Percentiles rank a stretch among this genome's conserved stretches.
These are phyloP conservation scores for Zosterops lateralis DNA, from an alignment of 2,113 vertebrate species.

Conservation along the genomic window DNA sequence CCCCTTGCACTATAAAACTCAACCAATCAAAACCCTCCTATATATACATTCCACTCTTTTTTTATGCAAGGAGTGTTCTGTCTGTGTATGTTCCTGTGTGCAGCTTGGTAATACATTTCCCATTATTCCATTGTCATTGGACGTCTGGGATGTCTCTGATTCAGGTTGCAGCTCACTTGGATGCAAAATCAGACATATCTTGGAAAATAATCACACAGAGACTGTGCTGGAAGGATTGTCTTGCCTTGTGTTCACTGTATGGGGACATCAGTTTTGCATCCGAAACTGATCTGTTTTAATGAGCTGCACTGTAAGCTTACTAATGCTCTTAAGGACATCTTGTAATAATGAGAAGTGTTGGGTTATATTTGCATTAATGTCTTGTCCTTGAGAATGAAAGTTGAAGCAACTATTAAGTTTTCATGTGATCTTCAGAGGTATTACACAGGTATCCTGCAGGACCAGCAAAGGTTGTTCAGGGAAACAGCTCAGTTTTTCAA, in stretches of 20 bases:
- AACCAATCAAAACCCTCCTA: neutral
- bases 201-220: neutral
- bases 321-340: neutral
- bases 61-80: neutral
- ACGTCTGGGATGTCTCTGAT: neutral
- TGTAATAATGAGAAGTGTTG: neutral
- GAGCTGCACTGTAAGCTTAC: neutral
- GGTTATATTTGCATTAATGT: neutral
- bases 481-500: neutral
- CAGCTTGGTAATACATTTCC: neutral
- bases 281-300: neutral
- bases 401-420: neutral
- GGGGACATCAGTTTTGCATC: neutral
- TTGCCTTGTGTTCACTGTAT: too few species aligned
- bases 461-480: rapidly evolving
- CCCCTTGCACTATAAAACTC: neutral
- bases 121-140: neutral
- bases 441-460: neutral
- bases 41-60: neutral
- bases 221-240: too few species aligned
- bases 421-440: neutral
- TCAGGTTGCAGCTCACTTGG: neutral
- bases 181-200: neutral
- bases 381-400: neutral
- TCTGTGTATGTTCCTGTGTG: rapidly evolving